phyloP scores from a whole-genome alignment of 2,113 vertebrate genomes.

The Proteles cristata region DNA sequence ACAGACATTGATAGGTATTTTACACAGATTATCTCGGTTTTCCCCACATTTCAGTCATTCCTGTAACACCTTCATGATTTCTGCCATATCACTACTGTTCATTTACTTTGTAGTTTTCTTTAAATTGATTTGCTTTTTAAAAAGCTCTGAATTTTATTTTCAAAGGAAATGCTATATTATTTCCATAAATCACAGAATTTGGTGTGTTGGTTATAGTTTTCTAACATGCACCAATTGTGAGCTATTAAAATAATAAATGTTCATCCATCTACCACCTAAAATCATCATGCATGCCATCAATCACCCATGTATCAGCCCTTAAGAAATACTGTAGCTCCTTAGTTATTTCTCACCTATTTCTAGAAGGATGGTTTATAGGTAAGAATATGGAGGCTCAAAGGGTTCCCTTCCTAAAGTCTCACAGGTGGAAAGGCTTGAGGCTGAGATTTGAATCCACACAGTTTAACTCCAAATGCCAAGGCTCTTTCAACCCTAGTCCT shows the following conservation, averaged over 20 bases:
- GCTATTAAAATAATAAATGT: constrained; percentile 40
- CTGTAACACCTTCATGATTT: background rate
- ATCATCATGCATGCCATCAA: background rate
- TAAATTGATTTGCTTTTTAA: constrained; percentile 42
- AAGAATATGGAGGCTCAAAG: background rate
- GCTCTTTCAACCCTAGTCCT: background rate
- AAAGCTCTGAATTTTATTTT: constrained; percentile 48
- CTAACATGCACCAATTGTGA: background rate
- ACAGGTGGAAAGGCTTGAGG: background rate
- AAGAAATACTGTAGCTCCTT: background rate
- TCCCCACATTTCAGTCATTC: background rate
- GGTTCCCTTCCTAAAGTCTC: background rate
- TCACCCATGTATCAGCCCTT: background rate
- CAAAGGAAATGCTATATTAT: constrained; percentile 49
- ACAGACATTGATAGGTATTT: background rate
- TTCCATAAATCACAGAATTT: constrained; percentile 60
- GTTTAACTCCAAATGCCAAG: background rate
- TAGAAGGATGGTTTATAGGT: background rate
- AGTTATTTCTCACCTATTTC: background rate
- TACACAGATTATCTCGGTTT: background rate
- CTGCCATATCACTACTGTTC: background rate
- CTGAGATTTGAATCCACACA: background rate
- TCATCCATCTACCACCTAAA: background rate
- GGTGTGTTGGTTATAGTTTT: background rate
- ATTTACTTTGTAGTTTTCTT: constrained; percentile 39